Percentiles rank a stretch among this genome's conserved stretches.
Conservation (phyloP, 2,113 vertebrate species). For the Phalacrocorax brasilianus region DNA sequence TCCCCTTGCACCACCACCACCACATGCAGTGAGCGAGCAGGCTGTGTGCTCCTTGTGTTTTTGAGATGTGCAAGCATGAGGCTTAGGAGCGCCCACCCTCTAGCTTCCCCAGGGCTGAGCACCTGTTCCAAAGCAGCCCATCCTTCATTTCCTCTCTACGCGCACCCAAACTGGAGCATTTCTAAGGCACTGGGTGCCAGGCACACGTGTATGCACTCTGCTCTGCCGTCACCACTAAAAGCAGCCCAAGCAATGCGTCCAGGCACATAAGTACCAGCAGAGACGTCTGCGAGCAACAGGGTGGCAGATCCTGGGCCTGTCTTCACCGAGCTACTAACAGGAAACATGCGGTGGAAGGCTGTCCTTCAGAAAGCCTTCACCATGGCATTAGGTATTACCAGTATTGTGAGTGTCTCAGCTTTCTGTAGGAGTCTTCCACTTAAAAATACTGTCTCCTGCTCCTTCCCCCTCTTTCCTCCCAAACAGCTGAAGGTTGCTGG, state of each 20-base stretch:
- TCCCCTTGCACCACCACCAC: neutral
- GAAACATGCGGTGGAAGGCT: neutral
- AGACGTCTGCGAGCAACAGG: neutral
- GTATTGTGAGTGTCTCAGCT: neutral
- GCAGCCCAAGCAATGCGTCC: neutral
- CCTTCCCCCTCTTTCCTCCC: rapidly evolving
- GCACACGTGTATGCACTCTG: rapidly evolving
- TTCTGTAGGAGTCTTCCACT: neutral
- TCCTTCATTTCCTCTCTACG: neutral
- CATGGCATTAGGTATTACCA: neutral
- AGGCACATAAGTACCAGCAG: rapidly evolving
- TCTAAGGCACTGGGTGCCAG: neutral
- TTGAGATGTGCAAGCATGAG: neutral
- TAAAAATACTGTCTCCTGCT: neutral
- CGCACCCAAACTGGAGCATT: neutral
- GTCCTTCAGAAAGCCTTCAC: neutral
- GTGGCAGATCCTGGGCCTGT: neutral
- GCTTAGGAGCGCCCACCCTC: neutral
- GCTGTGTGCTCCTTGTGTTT: neutral
- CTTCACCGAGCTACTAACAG: neutral
- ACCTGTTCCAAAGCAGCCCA: neutral
- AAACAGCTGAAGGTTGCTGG: neutral
- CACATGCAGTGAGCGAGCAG: neutral
- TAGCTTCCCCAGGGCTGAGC: neutral
- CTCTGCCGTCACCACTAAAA: neutral